phyloP scores from a whole-genome alignment of 2,113 vertebrate genomes.

The Nesogale talazaci region DNA sequence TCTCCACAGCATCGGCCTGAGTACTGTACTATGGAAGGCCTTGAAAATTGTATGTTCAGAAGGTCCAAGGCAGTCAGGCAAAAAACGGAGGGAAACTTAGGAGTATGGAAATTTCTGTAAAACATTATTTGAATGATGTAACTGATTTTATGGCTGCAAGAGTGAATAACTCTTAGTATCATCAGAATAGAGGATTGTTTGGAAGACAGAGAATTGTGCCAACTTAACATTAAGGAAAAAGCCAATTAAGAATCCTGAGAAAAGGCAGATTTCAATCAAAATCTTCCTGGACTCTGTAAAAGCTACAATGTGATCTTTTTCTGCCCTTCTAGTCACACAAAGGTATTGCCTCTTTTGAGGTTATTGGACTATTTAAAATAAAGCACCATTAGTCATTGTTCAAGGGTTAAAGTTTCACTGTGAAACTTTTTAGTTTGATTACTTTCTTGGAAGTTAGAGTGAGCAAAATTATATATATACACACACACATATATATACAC shows the following conservation, averaged over 20 bases:
- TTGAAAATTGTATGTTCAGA: background rate
- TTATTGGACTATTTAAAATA: background rate
- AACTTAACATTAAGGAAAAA: background rate
- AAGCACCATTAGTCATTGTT: background rate
- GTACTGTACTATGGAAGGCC: background rate
- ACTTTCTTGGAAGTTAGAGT: background rate
- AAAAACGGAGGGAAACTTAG: background rate
- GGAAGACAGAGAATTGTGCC: background rate
- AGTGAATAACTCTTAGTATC: background rate
- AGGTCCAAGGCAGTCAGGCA: rapidly evolving
- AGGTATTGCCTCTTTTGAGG: background rate
- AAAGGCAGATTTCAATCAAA: background rate
- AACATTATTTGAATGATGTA: background rate
- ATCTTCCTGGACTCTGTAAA: background rate
- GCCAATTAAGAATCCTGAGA: background rate
- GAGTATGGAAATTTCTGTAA: background rate
- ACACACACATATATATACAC: too few relatives aligned
- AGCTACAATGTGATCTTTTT: background rate
- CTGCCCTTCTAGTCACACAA: background rate
- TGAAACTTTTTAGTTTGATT: background rate
- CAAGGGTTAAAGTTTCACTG: background rate
- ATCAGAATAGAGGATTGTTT: background rate
- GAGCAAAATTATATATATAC: background rate
- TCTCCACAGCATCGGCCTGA: background rate
- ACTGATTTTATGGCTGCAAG: background rate